Evolutionary conservation across 2,113 vertebrate species (phyloP).

Genomic region (Aegithalos caudatus): DNA sequence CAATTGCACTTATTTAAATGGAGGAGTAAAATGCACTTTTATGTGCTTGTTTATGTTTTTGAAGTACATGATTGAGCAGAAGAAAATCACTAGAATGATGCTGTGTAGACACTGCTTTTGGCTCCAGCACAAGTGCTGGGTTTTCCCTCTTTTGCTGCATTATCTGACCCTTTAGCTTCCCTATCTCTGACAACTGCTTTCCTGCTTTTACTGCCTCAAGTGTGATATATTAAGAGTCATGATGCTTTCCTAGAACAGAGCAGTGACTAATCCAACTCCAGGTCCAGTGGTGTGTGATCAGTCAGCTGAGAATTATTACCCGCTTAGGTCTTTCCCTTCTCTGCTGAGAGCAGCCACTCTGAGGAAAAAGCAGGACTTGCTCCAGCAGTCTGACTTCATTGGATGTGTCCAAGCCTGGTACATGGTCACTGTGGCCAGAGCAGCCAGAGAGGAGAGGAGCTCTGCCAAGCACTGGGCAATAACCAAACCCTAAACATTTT

Average conservation of each 20-base stretch:
- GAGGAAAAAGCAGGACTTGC: background rate
- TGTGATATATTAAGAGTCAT: conserved; percentile 11
- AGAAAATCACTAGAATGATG: background rate
- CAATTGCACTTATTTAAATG: background rate
- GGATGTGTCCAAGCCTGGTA: background rate
- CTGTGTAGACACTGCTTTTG: background rate
- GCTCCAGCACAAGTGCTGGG: background rate
- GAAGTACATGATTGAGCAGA: background rate
- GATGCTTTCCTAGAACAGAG: conserved; percentile 42
- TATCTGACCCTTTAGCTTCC: background rate
- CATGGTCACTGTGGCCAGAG: background rate
- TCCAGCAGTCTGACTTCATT: background rate
- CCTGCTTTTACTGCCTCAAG: conserved; percentile 6
- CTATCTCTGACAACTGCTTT: background rate
- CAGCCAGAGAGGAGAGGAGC: background rate
- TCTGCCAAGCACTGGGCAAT: background rate
- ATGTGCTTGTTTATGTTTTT: background rate
- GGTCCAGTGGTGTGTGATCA: background rate
- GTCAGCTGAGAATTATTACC: conserved; percentile 46
- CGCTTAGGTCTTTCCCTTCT: background rate
- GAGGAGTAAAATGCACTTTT: background rate
- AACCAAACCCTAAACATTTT: background rate
- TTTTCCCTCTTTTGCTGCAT: background rate
- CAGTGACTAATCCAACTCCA: conserved; percentile 20
- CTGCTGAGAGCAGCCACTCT: background rate